Percentiles rank a stretch among this genome's conserved stretches.
Conservation (phyloP, 1,140 invertebrate genomes). For the Stegodyphus dumicola region DNA sequence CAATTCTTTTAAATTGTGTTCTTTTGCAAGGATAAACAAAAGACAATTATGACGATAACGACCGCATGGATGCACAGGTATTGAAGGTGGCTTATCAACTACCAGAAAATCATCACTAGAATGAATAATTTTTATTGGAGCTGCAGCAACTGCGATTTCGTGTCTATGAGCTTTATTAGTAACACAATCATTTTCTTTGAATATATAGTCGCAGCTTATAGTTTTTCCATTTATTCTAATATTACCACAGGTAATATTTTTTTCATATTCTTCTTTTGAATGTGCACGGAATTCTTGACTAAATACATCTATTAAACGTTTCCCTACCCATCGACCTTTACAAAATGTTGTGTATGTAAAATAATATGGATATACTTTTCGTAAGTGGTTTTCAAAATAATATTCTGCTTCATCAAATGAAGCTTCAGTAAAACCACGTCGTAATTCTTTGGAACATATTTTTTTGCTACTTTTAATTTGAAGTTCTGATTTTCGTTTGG, state of each 20-base stretch:
- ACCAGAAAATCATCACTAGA: conserved; percentile 98
- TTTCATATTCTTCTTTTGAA: conserved; percentile 87
- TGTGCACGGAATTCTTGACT: conserved; percentile 92
- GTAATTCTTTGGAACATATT: neutral
- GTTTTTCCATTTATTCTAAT: conserved; percentile 95
- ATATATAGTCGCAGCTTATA: conserved; percentile 87
- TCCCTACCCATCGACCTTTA: conserved; percentile 97
- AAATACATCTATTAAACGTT: conserved; percentile 94
- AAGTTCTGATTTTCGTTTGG: neutral
- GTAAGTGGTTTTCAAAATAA: conserved; percentile 95
- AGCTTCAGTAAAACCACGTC: conserved; percentile 89
- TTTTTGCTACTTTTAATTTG: neutral
- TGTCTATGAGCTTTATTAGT: conserved; percentile 79
- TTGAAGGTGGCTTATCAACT: conserved; percentile 99
- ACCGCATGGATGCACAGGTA: conserved; percentile 98
- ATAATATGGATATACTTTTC: conserved; percentile 99
- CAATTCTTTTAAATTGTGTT: conserved; percentile 74
- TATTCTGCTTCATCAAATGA: conserved; percentile 94
- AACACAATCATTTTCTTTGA: conserved; percentile 94
- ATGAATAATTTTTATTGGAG: conserved; percentile 93
- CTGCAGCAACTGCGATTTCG: conserved; percentile 69
- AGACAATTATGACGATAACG: conserved; percentile 96
- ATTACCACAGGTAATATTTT: conserved; percentile 74
- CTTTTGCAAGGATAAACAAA: conserved; percentile 95
- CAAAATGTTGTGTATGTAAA: conserved; percentile 97